Evolutionary conservation across 23 tunicate species (phyloP).

Genomic region (Clavelina lepadiformis): DNA sequence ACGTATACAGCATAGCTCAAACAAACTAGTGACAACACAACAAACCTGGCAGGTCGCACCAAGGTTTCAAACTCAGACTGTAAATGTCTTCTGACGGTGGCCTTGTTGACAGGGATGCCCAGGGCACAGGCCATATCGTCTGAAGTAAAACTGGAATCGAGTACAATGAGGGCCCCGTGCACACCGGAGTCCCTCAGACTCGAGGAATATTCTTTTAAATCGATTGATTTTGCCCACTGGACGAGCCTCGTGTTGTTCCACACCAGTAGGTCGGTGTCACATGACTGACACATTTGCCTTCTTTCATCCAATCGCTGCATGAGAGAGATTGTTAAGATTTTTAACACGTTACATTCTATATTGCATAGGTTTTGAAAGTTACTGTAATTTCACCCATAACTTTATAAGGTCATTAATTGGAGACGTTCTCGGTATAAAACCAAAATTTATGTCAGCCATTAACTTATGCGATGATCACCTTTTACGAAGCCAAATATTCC

Average conservation of each 20-base stretch:
- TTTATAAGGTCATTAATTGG: no score
- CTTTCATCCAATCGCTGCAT: conserved; percentile 55
- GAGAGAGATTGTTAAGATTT: not conserved
- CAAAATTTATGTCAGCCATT: no score
- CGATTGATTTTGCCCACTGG: conserved; percentile 70
- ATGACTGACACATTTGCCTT: conserved; percentile 47
- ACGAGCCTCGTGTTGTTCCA: conserved; percentile 54
- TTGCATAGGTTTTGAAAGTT: not conserved
- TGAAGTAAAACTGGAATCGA: conserved; percentile 26
- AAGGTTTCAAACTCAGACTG: conserved; percentile 59
- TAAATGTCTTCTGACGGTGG: conserved; percentile 56
- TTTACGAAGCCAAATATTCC: no score
- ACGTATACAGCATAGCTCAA: not conserved
- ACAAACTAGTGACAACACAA: not conserved
- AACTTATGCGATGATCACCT: no score
- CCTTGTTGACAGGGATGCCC: conserved; percentile 63
- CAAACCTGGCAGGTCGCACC: conserved; percentile 47
- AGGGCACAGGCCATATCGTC: conserved; percentile 52
- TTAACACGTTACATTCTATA: not conserved
- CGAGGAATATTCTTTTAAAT: conserved; percentile 59
- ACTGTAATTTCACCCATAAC: no score
- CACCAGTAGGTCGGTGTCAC: conserved; percentile 41
- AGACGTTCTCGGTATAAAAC: no score
- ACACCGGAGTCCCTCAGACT: conserved; percentile 55
- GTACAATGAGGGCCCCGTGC: conserved; percentile 62